phyloP scores from a whole-genome alignment of 2,113 vertebrate genomes.

The Procavia capensis region DNA sequence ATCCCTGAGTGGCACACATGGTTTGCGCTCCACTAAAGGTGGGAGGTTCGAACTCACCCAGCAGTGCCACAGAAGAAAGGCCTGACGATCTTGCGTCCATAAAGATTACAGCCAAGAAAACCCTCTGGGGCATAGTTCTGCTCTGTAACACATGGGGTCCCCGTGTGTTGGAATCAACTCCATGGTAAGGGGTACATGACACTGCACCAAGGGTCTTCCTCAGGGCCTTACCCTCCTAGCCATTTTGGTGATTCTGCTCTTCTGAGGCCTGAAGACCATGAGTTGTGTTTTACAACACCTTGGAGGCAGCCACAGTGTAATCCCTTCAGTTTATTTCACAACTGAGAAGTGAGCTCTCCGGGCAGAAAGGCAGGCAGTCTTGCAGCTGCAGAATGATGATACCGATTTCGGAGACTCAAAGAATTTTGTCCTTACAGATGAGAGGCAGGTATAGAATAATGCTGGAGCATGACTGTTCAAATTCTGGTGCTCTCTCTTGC shows the following conservation, averaged over 20 bases:
- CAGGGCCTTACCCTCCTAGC: not conserved
- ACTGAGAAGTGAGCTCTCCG: not conserved
- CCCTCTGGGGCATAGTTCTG: too few relatives aligned
- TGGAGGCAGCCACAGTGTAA: rapidly evolving
- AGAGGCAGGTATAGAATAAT: not conserved
- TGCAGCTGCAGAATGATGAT: not conserved
- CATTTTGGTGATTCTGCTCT: not conserved
- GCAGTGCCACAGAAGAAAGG: too few relatives aligned
- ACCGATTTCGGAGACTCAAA: not conserved
- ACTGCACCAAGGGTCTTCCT: not conserved
- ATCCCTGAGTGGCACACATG: too few relatives aligned
- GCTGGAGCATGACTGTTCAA: not conserved
- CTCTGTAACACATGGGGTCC: too few relatives aligned
- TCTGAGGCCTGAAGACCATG: not conserved
- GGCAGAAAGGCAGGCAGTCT: not conserved
- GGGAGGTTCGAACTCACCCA: too few relatives aligned
- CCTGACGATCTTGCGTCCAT: too few relatives aligned
- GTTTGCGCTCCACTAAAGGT: too few relatives aligned
- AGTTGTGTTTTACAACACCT: not conserved
- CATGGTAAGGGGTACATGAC: not conserved
- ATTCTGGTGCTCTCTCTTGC: not conserved
- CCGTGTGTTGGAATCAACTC: too few relatives aligned
- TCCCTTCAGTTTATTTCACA: not conserved
- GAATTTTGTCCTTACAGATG: not conserved
- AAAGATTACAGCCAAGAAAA: too few relatives aligned